Evolutionary conservation across 2,113 vertebrate species (phyloP).

Genomic region (Scartelaos histophorus): DNA sequence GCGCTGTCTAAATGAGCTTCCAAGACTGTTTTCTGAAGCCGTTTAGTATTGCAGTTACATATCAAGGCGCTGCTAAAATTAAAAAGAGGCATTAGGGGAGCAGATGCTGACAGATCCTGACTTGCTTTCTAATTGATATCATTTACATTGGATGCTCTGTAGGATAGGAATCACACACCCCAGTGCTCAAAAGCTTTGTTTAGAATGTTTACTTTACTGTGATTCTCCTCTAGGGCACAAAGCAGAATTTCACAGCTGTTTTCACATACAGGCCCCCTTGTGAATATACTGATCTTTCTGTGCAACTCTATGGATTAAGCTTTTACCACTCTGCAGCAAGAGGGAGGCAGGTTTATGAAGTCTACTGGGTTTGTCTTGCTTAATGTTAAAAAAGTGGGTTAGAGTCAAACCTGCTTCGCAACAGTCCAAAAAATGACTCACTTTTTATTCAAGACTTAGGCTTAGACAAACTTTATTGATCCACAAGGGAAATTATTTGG

Average conservation of each 20-base stretch:
- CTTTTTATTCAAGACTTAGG: no score
- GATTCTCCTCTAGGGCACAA: constrained; percentile 1
- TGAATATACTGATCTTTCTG: constrained; percentile 7
- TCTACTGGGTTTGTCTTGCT: neutral
- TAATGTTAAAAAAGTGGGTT: neutral
- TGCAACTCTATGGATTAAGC: neutral
- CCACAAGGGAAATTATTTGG: no score
- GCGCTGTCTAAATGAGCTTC: neutral
- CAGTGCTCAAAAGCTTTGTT: constrained; percentile 11
- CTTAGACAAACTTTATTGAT: no score
- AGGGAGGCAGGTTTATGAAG: neutral
- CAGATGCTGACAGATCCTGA: constrained; percentile 14
- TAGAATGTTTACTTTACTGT: constrained; percentile 10
- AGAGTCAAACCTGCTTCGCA: neutral
- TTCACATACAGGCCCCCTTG: neutral
- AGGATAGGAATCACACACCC: constrained; percentile 9
- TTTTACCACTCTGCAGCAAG: neutral
- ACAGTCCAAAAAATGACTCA: neutral
- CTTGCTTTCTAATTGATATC: constrained; percentile 13
- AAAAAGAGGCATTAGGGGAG: constrained; percentile 1
- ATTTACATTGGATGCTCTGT: constrained; percentile 10
- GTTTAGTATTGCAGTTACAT: constrained; percentile 10
- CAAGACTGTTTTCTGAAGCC: neutral
- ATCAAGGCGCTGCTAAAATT: constrained; percentile 8
- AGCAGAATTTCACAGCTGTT: constrained; percentile 9